These are phyloP conservation scores for Cirrhinus molitorella DNA, from an alignment of 2,797 vertebrate genomes.

Conservation along the genomic window DNA sequence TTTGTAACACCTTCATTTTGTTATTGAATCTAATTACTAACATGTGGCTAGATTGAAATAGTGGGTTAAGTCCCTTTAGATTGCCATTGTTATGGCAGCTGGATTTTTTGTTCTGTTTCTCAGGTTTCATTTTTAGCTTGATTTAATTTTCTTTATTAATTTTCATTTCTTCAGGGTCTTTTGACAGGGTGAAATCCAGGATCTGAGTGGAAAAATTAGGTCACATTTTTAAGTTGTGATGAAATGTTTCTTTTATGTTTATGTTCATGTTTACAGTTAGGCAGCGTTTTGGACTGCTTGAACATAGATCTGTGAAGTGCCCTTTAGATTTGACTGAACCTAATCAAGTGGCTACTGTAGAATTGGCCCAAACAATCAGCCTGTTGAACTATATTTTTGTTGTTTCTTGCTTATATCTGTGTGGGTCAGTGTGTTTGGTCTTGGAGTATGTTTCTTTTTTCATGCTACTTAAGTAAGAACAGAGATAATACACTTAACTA, in stretches of 20 bases:
- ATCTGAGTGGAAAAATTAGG: conserved; percentile 4
- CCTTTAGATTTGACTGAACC: conserved; percentile 5
- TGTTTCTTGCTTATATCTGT: conserved; percentile 12
- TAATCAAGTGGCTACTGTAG: background rate
- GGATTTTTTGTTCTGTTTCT: background rate
- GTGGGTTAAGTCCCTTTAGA: background rate
- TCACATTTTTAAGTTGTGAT: conserved; percentile 6
- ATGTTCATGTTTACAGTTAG: conserved; percentile 53
- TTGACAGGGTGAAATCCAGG: background rate
- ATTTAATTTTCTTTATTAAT: background rate
- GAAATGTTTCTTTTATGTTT: conserved; percentile 8
- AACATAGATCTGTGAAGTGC: conserved; percentile 29
- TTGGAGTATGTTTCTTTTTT: background rate
- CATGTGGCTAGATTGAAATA: background rate
- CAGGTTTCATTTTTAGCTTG: conserved; percentile 18
- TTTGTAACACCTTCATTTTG: conserved; percentile 3
- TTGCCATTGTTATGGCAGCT: conserved; percentile 35
- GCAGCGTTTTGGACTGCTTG: conserved; percentile 21
- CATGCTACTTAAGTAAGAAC: background rate
- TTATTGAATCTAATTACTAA: background rate
- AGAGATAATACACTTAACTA: background rate
- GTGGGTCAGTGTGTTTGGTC: background rate
- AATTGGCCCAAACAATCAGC: conserved; percentile 15
- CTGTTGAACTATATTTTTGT: background rate
- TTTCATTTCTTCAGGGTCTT: conserved; percentile 26